phyloP scores from a whole-genome alignment of 2,888 invertebrate species.

The Pharmacophagus antenor region DNA sequence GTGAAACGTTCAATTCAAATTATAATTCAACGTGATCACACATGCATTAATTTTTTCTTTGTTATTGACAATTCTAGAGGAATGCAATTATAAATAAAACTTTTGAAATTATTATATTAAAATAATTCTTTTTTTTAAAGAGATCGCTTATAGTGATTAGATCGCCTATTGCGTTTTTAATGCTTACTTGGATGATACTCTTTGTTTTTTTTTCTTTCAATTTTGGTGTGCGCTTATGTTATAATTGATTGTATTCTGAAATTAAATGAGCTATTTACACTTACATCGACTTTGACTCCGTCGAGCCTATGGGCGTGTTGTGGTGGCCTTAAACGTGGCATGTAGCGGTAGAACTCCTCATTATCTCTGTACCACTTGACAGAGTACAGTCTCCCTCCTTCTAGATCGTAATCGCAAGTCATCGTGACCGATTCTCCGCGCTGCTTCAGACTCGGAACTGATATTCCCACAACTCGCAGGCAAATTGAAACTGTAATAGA shows the following conservation, averaged over 20 bases:
- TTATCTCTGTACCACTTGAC: slow-evolving; percentile 85
- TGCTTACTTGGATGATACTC: too few species aligned
- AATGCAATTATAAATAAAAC: not conserved
- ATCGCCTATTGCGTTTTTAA: too few species aligned
- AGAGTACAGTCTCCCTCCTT: slow-evolving; percentile 83
- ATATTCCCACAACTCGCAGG: slow-evolving; percentile 72
- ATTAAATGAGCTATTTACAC: too few species aligned
- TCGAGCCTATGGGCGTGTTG: slow-evolving; percentile 83
- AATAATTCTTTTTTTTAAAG: too few species aligned
- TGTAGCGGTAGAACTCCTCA: slow-evolving; percentile 84
- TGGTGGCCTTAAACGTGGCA: slow-evolving; percentile 82
- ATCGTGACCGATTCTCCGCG: slow-evolving; percentile 80
- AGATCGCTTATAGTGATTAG: too few species aligned
- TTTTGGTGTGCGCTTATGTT: too few species aligned
- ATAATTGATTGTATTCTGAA: too few species aligned
- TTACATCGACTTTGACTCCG: slow-evolving; percentile 83
- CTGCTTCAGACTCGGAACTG: slow-evolving; percentile 80
- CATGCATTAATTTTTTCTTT: too few species aligned
- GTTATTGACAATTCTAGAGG: too few species aligned
- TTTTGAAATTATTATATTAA: not conserved
- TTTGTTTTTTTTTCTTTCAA: too few species aligned
- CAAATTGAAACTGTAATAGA: slow-evolving; percentile 56
- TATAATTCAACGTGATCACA: too few species aligned
- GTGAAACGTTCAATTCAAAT: too few species aligned
- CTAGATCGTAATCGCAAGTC: slow-evolving; percentile 82